Conservation (phyloP, 2,888 invertebrate species). For the Calliopum simillimum region DNA sequence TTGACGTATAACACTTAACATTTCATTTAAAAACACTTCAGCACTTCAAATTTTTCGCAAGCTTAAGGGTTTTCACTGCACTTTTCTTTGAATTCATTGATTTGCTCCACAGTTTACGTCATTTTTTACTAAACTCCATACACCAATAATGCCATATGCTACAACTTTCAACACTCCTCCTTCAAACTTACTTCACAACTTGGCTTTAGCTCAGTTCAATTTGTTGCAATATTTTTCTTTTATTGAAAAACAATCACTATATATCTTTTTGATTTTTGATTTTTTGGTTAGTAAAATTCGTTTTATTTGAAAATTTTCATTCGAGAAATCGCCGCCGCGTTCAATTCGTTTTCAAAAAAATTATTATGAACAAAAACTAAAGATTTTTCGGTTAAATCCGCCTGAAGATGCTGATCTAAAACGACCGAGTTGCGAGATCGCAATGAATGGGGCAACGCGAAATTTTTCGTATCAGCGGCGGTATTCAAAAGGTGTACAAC, state of each 20-base stretch:
- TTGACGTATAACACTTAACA: too few species aligned
- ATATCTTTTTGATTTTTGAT: slow-evolving; percentile 19
- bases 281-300: slow-evolving; percentile 27
- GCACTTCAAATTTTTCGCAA: too few species aligned
- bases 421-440: slow-evolving; percentile 66
- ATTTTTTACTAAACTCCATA: slow-evolving; percentile 17
- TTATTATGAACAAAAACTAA: slow-evolving; percentile 39
- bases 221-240: too few species aligned
- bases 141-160: not conserved
- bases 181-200: slow-evolving; percentile 35
- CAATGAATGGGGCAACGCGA: slow-evolving; percentile 63
- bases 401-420: slow-evolving; percentile 56
- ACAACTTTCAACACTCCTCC: slow-evolving; percentile 27
- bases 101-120: not conserved
- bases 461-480: slow-evolving; percentile 48
- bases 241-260: slow-evolving; percentile 37
- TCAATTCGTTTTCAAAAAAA: slow-evolving; percentile 33
- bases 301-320: not conserved
- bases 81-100: not conserved
- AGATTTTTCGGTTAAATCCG: slow-evolving; percentile 45
- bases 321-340: slow-evolving; percentile 10
- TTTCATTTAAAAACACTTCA: too few species aligned
- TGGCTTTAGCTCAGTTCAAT: slow-evolving; percentile 31
- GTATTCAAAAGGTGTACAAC: slow-evolving; percentile 20
- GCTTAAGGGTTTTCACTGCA: too few species aligned